Evolutionary conservation across 53 echinoderm and acorn worm genomes (phyloP).

Genomic region (Patiria pectinifera): DNA sequence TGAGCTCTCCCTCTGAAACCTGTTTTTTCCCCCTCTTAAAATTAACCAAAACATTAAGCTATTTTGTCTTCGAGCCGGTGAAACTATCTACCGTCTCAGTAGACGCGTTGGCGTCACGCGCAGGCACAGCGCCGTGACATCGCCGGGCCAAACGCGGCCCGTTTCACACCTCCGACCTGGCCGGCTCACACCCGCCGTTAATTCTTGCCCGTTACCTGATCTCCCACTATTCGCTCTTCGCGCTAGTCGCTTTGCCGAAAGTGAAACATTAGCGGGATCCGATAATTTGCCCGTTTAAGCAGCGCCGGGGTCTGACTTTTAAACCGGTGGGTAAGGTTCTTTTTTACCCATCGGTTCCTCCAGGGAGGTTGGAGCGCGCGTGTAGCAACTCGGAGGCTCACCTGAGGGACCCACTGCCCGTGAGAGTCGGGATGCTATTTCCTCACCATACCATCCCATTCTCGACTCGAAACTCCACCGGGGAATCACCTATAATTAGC

Average conservation of each 20-base stretch:
- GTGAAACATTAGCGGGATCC: conserved; percentile 69
- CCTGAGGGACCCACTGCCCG: conserved; percentile 6
- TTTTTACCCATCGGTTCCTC: not conserved
- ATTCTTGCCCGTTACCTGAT: conserved; percentile 66
- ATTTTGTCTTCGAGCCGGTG: not conserved
- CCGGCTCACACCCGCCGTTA: conserved; percentile 52
- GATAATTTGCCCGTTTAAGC: conserved; percentile 67
- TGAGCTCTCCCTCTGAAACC: not conserved
- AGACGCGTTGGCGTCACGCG: conserved; percentile 63
- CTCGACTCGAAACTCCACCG: conserved; percentile 6
- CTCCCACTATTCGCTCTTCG: conserved; percentile 9
- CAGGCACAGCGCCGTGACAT: conserved; percentile 48
- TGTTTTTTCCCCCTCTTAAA: not conserved
- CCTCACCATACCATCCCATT: conserved; percentile 20
- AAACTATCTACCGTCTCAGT: not conserved
- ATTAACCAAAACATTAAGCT: not conserved
- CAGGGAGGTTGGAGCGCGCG: not conserved
- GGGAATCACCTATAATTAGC: conserved; percentile 70
- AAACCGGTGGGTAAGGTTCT: not conserved
- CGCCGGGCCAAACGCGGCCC: conserved; percentile 45
- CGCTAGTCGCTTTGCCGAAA: conserved; percentile 30
- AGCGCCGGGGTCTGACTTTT: not conserved
- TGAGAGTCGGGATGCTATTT: conserved; percentile 45
- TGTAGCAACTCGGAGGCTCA: not conserved
- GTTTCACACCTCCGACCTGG: conserved; percentile 59